A percentile compares a stretch with the other conserved stretches of the same genome.
Conservation (phyloP, 2,797 vertebrate species). For the Clarias platycephalus region DNA sequence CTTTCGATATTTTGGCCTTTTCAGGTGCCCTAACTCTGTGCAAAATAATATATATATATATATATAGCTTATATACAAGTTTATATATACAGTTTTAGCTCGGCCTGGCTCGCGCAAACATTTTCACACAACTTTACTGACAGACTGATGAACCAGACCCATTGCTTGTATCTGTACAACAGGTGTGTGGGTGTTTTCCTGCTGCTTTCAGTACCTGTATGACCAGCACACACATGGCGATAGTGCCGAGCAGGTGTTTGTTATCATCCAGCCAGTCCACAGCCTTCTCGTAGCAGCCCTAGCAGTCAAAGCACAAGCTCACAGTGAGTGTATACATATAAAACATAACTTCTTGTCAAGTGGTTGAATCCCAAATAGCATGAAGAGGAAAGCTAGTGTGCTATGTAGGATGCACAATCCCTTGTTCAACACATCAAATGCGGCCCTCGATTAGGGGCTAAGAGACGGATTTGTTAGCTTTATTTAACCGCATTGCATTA, state of each 20-base stretch:
- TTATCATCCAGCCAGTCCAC: conserved; percentile 93
- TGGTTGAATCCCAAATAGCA: too few species aligned
- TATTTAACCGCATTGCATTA: too few species aligned
- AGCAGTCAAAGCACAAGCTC: neutral
- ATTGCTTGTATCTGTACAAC: neutral
- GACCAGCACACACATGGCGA: conserved; percentile 92
- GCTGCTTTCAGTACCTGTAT: conserved; percentile 81
- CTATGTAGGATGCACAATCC: too few species aligned
- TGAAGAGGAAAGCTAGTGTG: too few species aligned
- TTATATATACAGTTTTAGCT: too few species aligned
- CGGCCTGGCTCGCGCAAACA: neutral
- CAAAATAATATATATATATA: neutral
- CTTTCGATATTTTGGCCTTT: neutral
- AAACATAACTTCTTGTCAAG: neutral
- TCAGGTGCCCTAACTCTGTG: neutral
- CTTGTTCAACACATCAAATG: too few species aligned
- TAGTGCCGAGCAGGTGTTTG: conserved; percentile 91
- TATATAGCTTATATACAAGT: too few species aligned
- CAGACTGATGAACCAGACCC: neutral
- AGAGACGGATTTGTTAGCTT: too few species aligned
- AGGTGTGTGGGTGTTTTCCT: neutral
- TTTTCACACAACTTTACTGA: neutral
- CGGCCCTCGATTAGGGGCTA: too few species aligned
- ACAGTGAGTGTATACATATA: neutral
- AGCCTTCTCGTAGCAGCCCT: conserved; percentile 92